Conservation (phyloP, 2,888 invertebrate genomes). For the Dicyrtomina minuta region DNA sequence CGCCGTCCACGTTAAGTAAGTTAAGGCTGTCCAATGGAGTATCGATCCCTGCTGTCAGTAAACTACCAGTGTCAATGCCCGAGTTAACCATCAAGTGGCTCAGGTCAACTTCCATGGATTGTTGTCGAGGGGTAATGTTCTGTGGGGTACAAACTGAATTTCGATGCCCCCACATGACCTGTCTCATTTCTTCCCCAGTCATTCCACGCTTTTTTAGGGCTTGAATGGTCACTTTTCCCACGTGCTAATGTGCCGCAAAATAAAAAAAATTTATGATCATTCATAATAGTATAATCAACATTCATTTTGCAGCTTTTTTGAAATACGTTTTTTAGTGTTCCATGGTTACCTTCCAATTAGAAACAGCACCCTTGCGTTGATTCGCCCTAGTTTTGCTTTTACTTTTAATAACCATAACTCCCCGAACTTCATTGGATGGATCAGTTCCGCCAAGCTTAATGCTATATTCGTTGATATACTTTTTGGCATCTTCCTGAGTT, state of each 20-base stretch:
- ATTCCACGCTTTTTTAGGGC: constrained; percentile 78
- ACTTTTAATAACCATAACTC: constrained; percentile 97
- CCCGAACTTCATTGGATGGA: constrained; percentile 80
- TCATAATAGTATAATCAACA: constrained; percentile 1
- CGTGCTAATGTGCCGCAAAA: constrained; percentile 63
- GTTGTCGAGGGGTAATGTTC: constrained; percentile 57
- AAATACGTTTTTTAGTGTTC: not conserved
- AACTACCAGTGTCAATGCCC: not conserved
- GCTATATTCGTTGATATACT: constrained; percentile 91
- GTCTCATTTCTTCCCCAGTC: constrained; percentile 81
- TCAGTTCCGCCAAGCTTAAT: constrained; percentile 81
- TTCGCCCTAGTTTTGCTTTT: constrained; percentile 94
- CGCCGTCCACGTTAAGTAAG: constrained; percentile 45
- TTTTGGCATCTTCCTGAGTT: constrained; percentile 82
- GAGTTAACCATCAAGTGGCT: not conserved
- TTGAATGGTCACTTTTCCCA: constrained; percentile 76
- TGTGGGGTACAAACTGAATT: constrained; percentile 80
- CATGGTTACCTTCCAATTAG: constrained; percentile 90
- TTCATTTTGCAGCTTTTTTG: not conserved
- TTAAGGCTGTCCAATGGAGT: constrained; percentile 31
- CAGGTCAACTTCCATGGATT: constrained; percentile 39
- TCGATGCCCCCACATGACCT: constrained; percentile 82
- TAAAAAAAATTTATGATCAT: too few species aligned
- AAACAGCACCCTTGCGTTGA: constrained; percentile 91
- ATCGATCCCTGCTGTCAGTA: not conserved